These are phyloP conservation scores for Vireo griseus DNA, from an alignment of 2,797 vertebrate genomes.

Conservation along the genomic window DNA sequence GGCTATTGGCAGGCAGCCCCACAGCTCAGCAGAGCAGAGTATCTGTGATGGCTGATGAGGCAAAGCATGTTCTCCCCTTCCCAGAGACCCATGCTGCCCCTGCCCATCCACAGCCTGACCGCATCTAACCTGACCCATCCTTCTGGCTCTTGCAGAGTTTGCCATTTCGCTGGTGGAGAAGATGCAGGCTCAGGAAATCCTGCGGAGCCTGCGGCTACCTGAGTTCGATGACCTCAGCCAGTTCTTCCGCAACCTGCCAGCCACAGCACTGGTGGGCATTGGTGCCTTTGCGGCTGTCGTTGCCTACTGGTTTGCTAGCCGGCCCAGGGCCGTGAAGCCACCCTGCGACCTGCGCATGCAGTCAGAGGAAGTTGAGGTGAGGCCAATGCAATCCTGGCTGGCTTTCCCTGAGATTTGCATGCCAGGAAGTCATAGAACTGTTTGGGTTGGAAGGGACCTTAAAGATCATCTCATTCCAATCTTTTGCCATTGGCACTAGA, in stretches of 20 bases:
- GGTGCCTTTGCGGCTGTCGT: constrained; percentile 88
- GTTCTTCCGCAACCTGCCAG: constrained; percentile 86
- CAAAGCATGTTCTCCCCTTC: rapidly evolving
- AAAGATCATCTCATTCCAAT: background rate
- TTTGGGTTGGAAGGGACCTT: background rate
- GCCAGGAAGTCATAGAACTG: rapidly evolving
- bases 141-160: constrained; percentile 79
- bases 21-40: rapidly evolving
- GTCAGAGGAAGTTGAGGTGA: constrained; percentile 88
- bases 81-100: rapidly evolving
- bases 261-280: constrained; percentile 88
- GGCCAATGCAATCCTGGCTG: rapidly evolving
- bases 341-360: constrained; percentile 90
- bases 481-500: background rate
- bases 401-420: rapidly evolving
- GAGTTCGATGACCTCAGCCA: constrained; percentile 89
- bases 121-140: background rate
- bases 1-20: background rate
- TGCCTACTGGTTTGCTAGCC: constrained; percentile 91
- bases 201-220: constrained; percentile 84
- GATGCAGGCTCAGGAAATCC: constrained; percentile 93
- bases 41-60: rapidly evolving
- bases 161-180: constrained; percentile 89
- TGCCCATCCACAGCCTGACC: rapidly evolving
- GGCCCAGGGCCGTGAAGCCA: constrained; percentile 85